Percentiles rank a stretch among this genome's conserved stretches.
Evolutionary conservation across 1,140 invertebrate species (phyloP).

Genomic region (Andricus grossulariae): DNA sequence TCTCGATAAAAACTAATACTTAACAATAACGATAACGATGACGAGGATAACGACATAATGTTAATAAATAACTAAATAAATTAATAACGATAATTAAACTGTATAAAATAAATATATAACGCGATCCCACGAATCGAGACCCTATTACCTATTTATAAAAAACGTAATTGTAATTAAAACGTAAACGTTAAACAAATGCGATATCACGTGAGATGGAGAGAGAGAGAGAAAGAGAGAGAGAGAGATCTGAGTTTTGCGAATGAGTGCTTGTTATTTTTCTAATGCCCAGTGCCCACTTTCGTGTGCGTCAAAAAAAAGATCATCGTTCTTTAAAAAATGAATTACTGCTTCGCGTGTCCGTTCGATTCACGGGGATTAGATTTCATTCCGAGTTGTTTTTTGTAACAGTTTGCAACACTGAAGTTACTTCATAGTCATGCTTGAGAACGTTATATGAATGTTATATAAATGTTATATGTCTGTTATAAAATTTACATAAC

Average conservation of each 20-base stretch:
- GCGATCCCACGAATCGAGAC: slow-evolving; percentile 14
- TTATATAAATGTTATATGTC: slow-evolving; percentile 10
- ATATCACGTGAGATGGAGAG: neutral
- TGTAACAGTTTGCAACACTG: too few relatives aligned
- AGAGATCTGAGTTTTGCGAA: neutral
- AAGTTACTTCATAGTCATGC: too few relatives aligned
- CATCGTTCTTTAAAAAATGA: neutral
- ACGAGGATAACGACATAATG: slow-evolving; percentile 14
- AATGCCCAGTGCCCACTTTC: slow-evolving; percentile 16
- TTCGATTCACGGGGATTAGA: too few relatives aligned
- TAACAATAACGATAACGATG: neutral
- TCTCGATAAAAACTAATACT: slow-evolving; percentile 1
- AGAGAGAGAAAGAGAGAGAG: neutral
- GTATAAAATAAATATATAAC: slow-evolving; percentile 22
- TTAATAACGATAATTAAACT: slow-evolving; percentile 19
- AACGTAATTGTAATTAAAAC: slow-evolving; percentile 22
- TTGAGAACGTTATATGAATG: neutral
- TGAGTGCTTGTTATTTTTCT: slow-evolving; percentile 7
- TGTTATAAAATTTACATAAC: slow-evolving; percentile 2
- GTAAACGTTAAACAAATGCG: neutral
- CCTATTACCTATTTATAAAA: slow-evolving; percentile 22
- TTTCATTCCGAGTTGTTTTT: too few relatives aligned
- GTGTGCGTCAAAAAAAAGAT: neutral
- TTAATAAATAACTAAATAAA: slow-evolving; percentile 27
- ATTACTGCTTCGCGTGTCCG: neutral